Percentiles rank a stretch among this genome's conserved stretches.
Evolutionary conservation across 2,888 invertebrate species (phyloP).

Genomic region (Carabus problematicus): DNA sequence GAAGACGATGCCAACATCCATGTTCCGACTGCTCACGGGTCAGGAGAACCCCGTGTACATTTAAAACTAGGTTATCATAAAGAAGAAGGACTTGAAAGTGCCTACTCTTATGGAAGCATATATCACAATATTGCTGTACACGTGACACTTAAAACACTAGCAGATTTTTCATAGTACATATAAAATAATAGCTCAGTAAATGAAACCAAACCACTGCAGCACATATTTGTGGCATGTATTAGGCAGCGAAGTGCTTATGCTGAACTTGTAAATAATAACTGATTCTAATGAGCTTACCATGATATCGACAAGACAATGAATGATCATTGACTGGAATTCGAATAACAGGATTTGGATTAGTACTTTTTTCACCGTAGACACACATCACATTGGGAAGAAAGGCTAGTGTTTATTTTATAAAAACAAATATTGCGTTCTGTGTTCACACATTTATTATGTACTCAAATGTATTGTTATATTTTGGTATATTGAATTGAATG

Average conservation of each 20-base stretch:
- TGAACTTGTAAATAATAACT: conserved; percentile 32
- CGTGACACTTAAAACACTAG: conserved; percentile 15
- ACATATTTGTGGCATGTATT: conserved; percentile 38
- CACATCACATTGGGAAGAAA: conserved; percentile 30
- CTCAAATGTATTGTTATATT: too few species aligned
- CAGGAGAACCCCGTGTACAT: conserved; percentile 99
- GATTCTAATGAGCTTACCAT: too few species aligned
- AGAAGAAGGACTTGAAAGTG: conserved; percentile 65
- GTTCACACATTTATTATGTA: too few species aligned
- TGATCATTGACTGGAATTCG: too few species aligned
- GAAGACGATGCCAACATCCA: conserved; percentile 99
- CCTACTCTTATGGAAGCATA: conserved; percentile 61
- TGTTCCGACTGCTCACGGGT: conserved; percentile 98
- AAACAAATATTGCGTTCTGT: conserved; percentile 5
- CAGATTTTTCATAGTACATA: conserved; percentile 40
- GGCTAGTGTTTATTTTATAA: conserved; percentile 36
- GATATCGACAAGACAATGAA: too few species aligned
- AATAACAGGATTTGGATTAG: background rate
- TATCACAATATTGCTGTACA: conserved; percentile 28
- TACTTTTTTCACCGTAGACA: conserved; percentile 28
- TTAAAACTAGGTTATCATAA: conserved; percentile 63
- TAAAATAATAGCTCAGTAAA: conserved; percentile 39
- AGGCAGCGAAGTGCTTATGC: conserved; percentile 25
- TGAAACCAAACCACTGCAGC: conserved; percentile 34
- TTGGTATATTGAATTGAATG: too few species aligned